A percentile compares a stretch with the other conserved stretches of the same genome.
These are phyloP conservation scores for Falco peregrinus DNA, from an alignment of 2,797 vertebrate species.

Conservation along the genomic window DNA sequence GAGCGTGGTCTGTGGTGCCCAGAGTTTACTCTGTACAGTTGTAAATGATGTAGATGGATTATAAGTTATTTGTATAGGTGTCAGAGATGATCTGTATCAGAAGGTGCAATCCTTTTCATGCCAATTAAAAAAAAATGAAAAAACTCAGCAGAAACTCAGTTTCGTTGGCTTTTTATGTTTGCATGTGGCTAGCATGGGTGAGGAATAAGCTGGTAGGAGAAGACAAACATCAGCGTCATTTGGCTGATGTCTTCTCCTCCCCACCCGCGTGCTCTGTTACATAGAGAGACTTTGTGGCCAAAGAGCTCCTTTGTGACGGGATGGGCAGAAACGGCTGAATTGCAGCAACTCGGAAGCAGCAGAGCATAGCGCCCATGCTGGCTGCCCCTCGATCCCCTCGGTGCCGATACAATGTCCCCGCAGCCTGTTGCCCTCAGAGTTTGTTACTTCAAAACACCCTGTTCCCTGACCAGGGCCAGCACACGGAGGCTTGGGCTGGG, in stretches of 20 bases:
- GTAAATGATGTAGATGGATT: conserved; percentile 45
- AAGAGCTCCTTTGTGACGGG: background rate
- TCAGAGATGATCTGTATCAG: background rate
- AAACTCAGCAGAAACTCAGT: accelerated
- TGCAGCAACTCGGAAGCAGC: background rate
- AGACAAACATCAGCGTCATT: background rate
- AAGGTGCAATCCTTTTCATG: background rate
- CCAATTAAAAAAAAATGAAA: background rate
- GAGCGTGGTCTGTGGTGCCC: background rate
- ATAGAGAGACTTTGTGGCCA: background rate
- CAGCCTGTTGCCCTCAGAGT: background rate
- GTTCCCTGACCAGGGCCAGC: accelerated
- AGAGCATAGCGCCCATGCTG: background rate
- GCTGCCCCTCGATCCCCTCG: background rate
- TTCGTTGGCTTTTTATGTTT: background rate
- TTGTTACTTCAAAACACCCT: background rate
- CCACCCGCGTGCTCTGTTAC: background rate
- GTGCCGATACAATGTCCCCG: background rate
- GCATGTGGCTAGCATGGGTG: too few relatives aligned
- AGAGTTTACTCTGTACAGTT: conserved; percentile 2
- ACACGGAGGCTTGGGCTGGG: background rate
- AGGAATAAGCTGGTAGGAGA: background rate
- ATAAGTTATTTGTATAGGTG: conserved; percentile 67
- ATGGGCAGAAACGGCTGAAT: background rate
- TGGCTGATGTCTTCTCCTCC: background rate